Evolutionary conservation across 2,797 vertebrate genomes (phyloP), one percentile per base, ranked within the genome.

Genomic region (Sphaeramia orbicularis): DNA sequence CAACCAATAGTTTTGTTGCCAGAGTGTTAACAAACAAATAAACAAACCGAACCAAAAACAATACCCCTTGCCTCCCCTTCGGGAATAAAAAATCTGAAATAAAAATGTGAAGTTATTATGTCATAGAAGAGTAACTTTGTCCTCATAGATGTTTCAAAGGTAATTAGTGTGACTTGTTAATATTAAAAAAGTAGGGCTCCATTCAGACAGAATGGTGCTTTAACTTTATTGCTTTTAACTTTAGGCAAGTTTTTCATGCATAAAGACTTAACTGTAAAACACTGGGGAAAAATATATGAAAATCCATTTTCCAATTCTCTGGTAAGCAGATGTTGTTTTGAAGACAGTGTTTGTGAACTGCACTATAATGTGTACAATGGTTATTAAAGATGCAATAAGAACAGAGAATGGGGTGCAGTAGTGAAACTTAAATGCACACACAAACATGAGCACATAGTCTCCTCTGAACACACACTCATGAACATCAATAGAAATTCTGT

Each of bases 311-410:
- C 18, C 45, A 60, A 51, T 62, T 65, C 61, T 57, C 69, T 60
- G 58, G 49, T 53, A 61, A 76, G 74, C 55, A 71, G 75, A 71
- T 78, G 75, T 71, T 85, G 71, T 77, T 78, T 83, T 80, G 63
- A 76, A 74, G 75, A 78, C 70, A 67, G 56, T 75, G 54, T 69
- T 66, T 83, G 64, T 61, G 71, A 61, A 64, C 69, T 56, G 42
- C 50, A 37, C 40, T 54, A 43, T 53, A 32, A 59, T 77, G 70
- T 42, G 58, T 57, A 67, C 10, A 19, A 2, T 7, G 10, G 51
- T 63, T 66, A 74, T 87, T 72, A 84, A 83, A 82, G 64, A 88
- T 82, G 68, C 76, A 82, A 43, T 51, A 24, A 73, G 67, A 84
- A 78, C 76, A 64, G 47, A 71, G 53, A 78, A 83, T 65, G 58